Evolutionary conservation across 2,113 vertebrate species (phyloP).

Genomic region (Laticauda colubrina): DNA sequence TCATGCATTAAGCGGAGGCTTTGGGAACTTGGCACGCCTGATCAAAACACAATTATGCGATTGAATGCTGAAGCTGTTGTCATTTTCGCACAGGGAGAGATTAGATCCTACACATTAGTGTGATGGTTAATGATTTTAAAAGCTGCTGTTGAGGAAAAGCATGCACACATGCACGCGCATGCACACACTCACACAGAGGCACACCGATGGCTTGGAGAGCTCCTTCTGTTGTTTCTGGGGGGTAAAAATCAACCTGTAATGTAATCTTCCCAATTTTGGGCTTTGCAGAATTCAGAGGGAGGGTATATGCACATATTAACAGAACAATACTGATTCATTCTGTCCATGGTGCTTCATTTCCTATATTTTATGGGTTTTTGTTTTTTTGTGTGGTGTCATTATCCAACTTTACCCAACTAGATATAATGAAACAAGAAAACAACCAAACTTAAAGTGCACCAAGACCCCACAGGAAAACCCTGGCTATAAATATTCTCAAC

Average conservation of each 20-base stretch:
- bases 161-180: neutral
- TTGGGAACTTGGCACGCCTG: conserved; percentile 29
- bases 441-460: neutral
- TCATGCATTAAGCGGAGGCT: conserved; percentile 4
- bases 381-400: neutral
- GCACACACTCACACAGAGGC: neutral
- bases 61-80: conserved; percentile 20
- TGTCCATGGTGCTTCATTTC: rapidly evolving
- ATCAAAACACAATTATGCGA: conserved; percentile 18
- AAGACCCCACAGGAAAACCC: neutral
- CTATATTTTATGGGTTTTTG: neutral
- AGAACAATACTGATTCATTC: neutral
- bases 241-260: conserved; percentile 36
- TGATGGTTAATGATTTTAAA: conserved; percentile 16
- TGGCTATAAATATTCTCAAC: neutral
- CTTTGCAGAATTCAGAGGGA: conserved; percentile 14
- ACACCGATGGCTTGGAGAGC: rapidly evolving
- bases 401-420: neutral
- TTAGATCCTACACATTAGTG: neutral
- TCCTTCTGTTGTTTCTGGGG: neutral
- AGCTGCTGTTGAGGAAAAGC: neutral
- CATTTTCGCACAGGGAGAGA: neutral
- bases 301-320: neutral
- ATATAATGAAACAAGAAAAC: neutral
- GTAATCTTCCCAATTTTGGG: neutral